Evolutionary conservation across 2,888 invertebrate species (phyloP).

Genomic region (Melanostoma mellinum): DNA sequence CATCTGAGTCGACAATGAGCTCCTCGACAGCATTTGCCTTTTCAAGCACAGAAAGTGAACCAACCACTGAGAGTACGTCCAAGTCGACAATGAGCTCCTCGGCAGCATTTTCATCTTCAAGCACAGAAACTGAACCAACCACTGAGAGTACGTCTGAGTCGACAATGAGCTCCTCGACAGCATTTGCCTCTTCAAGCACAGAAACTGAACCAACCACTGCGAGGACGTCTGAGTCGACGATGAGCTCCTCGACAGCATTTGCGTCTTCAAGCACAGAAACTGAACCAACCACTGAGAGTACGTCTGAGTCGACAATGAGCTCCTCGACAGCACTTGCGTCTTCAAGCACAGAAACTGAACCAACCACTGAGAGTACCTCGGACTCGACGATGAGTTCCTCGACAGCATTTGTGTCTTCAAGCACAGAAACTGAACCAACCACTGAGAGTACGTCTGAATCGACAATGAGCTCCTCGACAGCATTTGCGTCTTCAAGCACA

Average conservation of each 20-base stretch:
- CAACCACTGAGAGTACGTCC: not conserved
- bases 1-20: not conserved
- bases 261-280: not conserved
- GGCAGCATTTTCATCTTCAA: not conserved
- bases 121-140: not conserved
- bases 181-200: not conserved
- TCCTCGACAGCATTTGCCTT: not conserved
- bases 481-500: too few species aligned
- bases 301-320: not conserved
- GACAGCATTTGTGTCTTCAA: too few species aligned
- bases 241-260: not conserved
- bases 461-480: too few species aligned
- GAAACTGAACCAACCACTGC: not conserved
- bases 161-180: not conserved
- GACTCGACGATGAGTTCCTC: too few species aligned
- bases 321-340: not conserved
- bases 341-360: not conserved
- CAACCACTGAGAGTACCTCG: too few species aligned
- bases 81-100: not conserved
- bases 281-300: not conserved
- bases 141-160: not conserved
- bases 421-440: too few species aligned
- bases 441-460: too few species aligned
- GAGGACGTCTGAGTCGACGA: not conserved
- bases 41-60: not conserved